These are phyloP conservation scores for Hemichromis elongatus DNA, from an alignment of 2,113 vertebrate genomes.

Conservation along the genomic window DNA sequence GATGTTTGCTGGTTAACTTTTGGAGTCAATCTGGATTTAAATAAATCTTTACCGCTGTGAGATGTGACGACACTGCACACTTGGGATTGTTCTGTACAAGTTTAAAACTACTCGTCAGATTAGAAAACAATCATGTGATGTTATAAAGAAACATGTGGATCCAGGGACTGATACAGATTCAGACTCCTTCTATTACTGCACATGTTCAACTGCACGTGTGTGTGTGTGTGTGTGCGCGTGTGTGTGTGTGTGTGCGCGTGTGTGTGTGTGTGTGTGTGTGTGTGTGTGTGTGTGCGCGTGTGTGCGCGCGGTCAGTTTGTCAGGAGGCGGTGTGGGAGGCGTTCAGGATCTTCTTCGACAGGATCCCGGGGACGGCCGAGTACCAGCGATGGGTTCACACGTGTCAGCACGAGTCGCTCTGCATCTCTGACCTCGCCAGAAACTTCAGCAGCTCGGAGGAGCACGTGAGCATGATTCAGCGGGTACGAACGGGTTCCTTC, in stretches of 20 bases:
- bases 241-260: no score
- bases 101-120: background rate
- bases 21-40: background rate
- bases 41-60: background rate
- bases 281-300: background rate
- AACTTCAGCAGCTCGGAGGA: slow-evolving; percentile 90
- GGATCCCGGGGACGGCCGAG: slow-evolving; percentile 84
- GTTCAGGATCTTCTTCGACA: slow-evolving; percentile 88
- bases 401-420: slow-evolving; percentile 84
- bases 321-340: slow-evolving; percentile 96
- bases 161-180: no score
- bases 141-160: background rate
- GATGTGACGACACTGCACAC: background rate
- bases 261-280: background rate
- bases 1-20: background rate
- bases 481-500: slow-evolving; percentile 59
- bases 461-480: slow-evolving; percentile 79
- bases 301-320: slow-evolving; percentile 75
- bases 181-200: no score
- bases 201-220: no score
- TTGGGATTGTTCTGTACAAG: background rate
- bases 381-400: slow-evolving; percentile 86
- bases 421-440: slow-evolving; percentile 84
- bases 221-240: no score
- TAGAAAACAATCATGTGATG: background rate